Percentiles rank a stretch among this genome's conserved stretches.
phyloP scores from a whole-genome alignment of 2,797 vertebrate genomes.

The Pangasius krempfi region DNA sequence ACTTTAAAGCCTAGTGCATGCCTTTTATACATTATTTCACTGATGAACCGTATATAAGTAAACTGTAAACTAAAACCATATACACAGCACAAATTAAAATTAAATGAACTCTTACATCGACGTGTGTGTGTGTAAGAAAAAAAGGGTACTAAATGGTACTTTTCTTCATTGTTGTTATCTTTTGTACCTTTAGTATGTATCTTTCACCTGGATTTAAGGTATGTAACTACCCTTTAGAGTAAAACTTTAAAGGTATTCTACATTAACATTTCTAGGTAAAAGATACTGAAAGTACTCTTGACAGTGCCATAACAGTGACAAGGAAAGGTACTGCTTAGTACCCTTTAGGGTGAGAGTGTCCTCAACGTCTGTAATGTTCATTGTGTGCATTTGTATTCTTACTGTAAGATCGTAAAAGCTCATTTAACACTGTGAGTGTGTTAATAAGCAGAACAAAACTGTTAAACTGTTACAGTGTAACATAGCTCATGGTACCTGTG shows the following conservation, averaged over 20 bases:
- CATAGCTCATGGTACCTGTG: slow-evolving; percentile 26
- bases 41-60: too few species aligned
- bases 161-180: background rate
- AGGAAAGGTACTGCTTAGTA: background rate
- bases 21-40: too few species aligned
- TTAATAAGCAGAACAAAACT: background rate
- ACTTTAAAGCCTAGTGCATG: too few species aligned
- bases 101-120: too few species aligned
- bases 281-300: background rate
- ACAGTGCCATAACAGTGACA: background rate
- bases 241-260: background rate
- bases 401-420: background rate
- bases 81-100: too few species aligned
- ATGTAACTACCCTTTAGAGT: background rate
- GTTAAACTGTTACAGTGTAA: slow-evolving; percentile 27
- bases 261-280: background rate
- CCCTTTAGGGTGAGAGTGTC: background rate
- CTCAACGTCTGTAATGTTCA: background rate
- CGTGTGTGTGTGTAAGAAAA: too few species aligned
- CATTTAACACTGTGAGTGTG: background rate
- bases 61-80: too few species aligned
- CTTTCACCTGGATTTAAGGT: background rate
- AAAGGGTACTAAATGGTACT: background rate
- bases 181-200: background rate
- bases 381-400: background rate